These are phyloP conservation scores for Galago senegalensis DNA, from an alignment of 2,797 vertebrate species.

Conservation along the genomic window DNA sequence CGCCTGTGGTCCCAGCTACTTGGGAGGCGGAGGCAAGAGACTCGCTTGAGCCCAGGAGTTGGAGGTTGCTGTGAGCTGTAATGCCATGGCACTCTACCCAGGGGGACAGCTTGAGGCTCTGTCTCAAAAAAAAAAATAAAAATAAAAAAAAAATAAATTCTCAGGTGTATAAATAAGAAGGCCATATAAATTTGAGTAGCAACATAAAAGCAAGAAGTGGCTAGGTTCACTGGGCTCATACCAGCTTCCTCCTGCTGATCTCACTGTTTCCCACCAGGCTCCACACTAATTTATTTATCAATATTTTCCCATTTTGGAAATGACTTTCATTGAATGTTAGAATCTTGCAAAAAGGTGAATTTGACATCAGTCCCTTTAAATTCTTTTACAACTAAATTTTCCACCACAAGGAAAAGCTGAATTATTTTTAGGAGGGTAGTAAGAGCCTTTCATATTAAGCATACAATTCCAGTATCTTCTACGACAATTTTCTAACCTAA, in stretches of 20 bases:
- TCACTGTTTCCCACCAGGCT: background rate
- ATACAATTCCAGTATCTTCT: background rate
- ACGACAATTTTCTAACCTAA: background rate
- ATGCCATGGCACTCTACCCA: too few species aligned
- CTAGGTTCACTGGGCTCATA: background rate
- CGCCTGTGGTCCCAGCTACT: too few species aligned
- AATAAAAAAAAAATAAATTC: too few species aligned
- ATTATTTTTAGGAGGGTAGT: background rate
- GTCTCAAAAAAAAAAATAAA: too few species aligned
- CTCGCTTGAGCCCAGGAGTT: too few species aligned
- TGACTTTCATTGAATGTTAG: background rate
- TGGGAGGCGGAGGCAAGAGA: too few species aligned
- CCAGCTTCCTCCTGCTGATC: too few species aligned
- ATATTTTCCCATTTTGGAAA: background rate
- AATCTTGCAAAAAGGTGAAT: background rate
- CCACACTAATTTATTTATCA: background rate
- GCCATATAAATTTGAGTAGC: background rate
- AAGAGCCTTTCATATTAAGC: background rate
- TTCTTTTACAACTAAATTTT: background rate
- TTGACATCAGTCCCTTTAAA: background rate
- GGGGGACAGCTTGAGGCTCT: too few species aligned
- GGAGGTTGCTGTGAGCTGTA: too few species aligned
- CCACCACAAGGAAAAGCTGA: background rate
- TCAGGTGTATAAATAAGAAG: background rate
- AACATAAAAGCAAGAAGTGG: background rate